Percentiles rank a stretch among this genome's conserved stretches.
phyloP scores from a whole-genome alignment of 2,797 vertebrate genomes.

The Schizothorax lantsangensis region DNA sequence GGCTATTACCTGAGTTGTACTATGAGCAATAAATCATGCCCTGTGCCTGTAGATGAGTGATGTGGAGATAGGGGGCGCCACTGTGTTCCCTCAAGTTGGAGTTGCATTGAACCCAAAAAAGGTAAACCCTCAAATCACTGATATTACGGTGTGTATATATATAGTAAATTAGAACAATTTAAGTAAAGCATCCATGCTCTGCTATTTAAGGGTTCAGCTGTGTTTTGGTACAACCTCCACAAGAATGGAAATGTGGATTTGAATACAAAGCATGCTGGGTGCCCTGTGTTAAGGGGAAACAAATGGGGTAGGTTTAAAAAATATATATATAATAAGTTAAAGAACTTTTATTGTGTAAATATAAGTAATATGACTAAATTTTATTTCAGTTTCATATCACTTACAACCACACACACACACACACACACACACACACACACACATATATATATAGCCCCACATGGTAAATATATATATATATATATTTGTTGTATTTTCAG shows the following conservation, averaged over 20 bases:
- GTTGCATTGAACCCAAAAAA: constrained; percentile 83
- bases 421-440: no score
- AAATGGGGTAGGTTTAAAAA: constrained; percentile 19
- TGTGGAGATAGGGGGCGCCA: constrained; percentile 85
- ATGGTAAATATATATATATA: no score
- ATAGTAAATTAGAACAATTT: background rate
- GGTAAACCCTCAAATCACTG: constrained; percentile 63
- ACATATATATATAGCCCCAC: no score
- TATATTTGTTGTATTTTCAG: background rate
- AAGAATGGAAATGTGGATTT: background rate
- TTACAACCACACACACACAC: no score
- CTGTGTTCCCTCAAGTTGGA: constrained; percentile 85
- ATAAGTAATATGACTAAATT: background rate
- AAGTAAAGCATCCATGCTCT: background rate
- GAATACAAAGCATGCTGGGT: background rate
- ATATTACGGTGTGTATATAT: no score
- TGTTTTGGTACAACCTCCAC: constrained; percentile 21
- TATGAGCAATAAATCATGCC: background rate
- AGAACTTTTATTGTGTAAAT: background rate
- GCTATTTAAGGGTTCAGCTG: background rate
- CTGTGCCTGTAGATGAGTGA: constrained; percentile 81
- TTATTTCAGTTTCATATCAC: background rate
- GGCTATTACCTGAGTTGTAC: background rate
- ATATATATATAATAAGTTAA: background rate
- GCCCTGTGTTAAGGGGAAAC: background rate